A percentile compares a stretch with the other conserved stretches of the same genome.
Conservation (phyloP, 2,888 invertebrate genomes). For the Cosmia trapezina region DNA sequence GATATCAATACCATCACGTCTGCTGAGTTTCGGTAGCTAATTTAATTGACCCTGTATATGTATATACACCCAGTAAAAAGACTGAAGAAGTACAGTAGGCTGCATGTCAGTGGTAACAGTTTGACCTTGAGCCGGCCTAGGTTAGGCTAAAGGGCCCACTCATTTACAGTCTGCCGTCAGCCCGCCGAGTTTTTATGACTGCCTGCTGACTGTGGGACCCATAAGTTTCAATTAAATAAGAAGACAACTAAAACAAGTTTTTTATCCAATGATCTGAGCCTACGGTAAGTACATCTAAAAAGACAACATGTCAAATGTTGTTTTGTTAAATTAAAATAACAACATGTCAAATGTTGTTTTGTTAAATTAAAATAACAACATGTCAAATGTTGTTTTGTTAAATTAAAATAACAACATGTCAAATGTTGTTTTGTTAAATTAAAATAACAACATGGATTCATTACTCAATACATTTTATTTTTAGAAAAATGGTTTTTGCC, state of each 20-base stretch:
- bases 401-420: conserved; percentile 4
- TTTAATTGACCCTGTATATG: no score
- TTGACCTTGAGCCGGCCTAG: not conserved
- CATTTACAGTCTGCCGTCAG: no score
- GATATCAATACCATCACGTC: no score
- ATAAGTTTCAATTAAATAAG: not conserved
- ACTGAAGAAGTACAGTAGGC: not conserved
- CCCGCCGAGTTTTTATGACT: no score
- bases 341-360: no score
- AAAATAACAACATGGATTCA: conserved; percentile 1
- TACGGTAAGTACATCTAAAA: not conserved
- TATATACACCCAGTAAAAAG: not conserved
- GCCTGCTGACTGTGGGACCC: no score
- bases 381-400: no score
- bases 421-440: no score
- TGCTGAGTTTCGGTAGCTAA: no score
- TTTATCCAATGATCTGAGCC: not conserved
- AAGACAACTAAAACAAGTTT: not conserved
- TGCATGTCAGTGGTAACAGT: not conserved
- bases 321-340: conserved; percentile 1
- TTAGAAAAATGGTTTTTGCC: not conserved
- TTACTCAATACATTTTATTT: not conserved
- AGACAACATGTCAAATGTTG: no score
- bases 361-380: conserved; percentile 5
- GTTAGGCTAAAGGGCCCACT: not conserved